Conservation (phyloP, 2,888 invertebrate species). For the Phengaris alcon region DNA sequence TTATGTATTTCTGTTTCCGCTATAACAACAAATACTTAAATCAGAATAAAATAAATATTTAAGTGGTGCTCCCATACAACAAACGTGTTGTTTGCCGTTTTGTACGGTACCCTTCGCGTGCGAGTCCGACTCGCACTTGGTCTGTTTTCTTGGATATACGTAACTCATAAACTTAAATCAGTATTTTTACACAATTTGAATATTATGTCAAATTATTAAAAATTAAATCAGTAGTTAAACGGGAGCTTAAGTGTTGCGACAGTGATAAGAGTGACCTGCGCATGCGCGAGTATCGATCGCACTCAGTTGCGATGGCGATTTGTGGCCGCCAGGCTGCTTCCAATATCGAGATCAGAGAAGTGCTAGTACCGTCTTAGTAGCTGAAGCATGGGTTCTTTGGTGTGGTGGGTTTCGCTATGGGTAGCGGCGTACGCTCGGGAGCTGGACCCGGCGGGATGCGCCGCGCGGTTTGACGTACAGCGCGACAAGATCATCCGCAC, state of each 20-base stretch:
- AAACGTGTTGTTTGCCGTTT: no score
- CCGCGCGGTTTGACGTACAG: constrained; percentile 90
- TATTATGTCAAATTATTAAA: background rate
- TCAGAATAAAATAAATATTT: no score
- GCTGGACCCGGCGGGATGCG: constrained; percentile 83
- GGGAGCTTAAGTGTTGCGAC: constrained; percentile 1
- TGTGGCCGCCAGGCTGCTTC: constrained; percentile 13
- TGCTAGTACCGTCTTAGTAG: constrained; percentile 26
- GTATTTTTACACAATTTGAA: no score
- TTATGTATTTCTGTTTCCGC: no score
- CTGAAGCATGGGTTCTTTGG: constrained; percentile 48
- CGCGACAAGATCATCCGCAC: constrained; percentile 94
- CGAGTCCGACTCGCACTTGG: no score
- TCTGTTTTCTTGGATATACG: no score
- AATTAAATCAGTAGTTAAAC: constrained; percentile 7
- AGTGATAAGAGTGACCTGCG: constrained; percentile 39
- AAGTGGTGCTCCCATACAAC: no score
- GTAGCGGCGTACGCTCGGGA: constrained; percentile 64
- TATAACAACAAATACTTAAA: no score
- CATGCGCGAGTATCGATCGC: constrained; percentile 54
- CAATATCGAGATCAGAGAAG: background rate
- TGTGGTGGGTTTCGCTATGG: constrained; percentile 44
- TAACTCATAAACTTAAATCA: no score
- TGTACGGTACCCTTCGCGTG: no score
- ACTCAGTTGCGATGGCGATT: constrained; percentile 32